Evolutionary conservation across 2,888 invertebrate genomes (phyloP), one percentile per base, ranked within the genome.

Genomic region (Scaptomyza cyrtandrae): DNA sequence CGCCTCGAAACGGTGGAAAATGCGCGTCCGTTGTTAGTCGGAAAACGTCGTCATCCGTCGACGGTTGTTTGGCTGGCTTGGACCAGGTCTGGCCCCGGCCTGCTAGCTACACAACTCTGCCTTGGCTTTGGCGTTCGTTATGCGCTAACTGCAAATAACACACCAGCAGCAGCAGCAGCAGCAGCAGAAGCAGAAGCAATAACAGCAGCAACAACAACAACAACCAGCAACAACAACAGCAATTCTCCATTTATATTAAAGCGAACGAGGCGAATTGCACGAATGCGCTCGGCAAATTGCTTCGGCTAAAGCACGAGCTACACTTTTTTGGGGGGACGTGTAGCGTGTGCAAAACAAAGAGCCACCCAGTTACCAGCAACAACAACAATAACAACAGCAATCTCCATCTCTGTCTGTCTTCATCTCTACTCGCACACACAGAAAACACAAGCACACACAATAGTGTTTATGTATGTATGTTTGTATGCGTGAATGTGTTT

Each of bases 41-140:
- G 85, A 88, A 89, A 88, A 89, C 80, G 90, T 89, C 86, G 89
- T 89, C 87, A 83, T 89, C 88, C 83, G 86, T 86, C 82, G 87
- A 88, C 82, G 88, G 86, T 89, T 80, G 88, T 86, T 83, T 83
- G 74, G 78, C 75, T 80, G 69, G 72, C 71, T 78, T 78, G 80
- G 78, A 75, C 78, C 71, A 58, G 66, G 71, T 59, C 67, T 75
- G 70, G 69, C 63, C 69, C 58, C 63, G 63, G 59, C 71, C 59
- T 72, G 78, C 46, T 68, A 41, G 72, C 62, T 69, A 58, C 50
- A 63, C 50, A 60, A 37, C 61, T 45, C 77, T 65, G 72, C 82
- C 78, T 85, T 78, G 81, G 71, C 59, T 68, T 75, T 41, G 78
- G 56, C 67, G 73, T 73, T 75, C 73, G 71, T 64, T 72, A 75